phyloP scores from a whole-genome alignment of 1,140 invertebrate species.

The Hormaphis cornu region DNA sequence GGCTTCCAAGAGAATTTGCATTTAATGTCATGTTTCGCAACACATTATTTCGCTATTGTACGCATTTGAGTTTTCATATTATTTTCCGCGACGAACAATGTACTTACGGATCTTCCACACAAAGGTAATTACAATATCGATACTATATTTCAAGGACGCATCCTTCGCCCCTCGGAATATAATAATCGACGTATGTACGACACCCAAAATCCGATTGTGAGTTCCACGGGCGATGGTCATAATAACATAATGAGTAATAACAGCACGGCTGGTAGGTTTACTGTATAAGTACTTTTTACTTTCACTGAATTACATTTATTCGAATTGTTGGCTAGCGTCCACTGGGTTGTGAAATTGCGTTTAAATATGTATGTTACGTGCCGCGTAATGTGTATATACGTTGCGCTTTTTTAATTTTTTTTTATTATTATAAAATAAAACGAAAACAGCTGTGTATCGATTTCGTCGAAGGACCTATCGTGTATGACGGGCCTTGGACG shows the following conservation, averaged over 20 bases:
- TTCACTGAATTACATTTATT: slow-evolving; percentile 31
- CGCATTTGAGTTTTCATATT: slow-evolving; percentile 6
- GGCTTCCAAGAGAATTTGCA: slow-evolving; percentile 2
- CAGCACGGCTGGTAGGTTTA: too few species aligned
- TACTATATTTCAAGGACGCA: slow-evolving; percentile 7
- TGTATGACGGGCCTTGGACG: neutral
- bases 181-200: neutral
- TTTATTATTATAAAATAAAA: neutral
- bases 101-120: neutral
- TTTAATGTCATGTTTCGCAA: slow-evolving; percentile 13
- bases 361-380: too few species aligned
- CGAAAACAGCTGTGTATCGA: neutral
- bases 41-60: neutral
- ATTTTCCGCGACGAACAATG: slow-evolving; percentile 6
- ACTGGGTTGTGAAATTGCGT: slow-evolving; percentile 28
- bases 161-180: slow-evolving; percentile 3
- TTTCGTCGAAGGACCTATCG: neutral
- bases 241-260: slow-evolving; percentile 27
- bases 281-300: slow-evolving; percentile 24
- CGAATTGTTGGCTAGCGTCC: slow-evolving; percentile 19
- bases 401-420: neutral
- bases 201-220: neutral
- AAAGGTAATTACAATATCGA: slow-evolving; percentile 3
- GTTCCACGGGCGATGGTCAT: slow-evolving; percentile 7
- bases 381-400: slow-evolving; percentile 7